phyloP scores from a whole-genome alignment of 2,797 vertebrate genomes.

The Buphagus erythrorhynchus region DNA sequence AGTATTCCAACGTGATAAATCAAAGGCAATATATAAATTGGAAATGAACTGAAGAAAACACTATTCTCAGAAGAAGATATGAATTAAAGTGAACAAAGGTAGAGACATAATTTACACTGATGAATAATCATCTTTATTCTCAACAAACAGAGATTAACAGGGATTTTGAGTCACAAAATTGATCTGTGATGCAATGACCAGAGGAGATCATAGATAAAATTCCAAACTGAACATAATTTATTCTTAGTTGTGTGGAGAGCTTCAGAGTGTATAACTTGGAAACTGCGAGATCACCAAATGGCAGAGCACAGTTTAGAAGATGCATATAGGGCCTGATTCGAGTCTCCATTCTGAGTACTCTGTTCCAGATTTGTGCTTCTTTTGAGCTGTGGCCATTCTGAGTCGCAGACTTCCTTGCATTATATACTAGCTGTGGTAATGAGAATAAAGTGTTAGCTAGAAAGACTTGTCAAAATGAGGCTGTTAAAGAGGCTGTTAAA shows the following conservation, averaged over 20 bases:
- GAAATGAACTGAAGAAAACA: not conserved
- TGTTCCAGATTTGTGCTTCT: not conserved
- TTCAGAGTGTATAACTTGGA: not conserved
- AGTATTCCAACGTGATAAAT: not conserved
- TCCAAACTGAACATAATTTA: not conserved
- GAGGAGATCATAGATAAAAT: not conserved
- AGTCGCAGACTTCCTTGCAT: not conserved
- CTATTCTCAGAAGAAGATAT: not conserved
- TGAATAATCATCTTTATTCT: not conserved
- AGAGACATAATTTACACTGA: not conserved
- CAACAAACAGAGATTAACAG: not conserved
- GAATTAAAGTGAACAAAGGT: not conserved
- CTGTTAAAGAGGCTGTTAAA: not conserved
- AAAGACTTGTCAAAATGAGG: not conserved
- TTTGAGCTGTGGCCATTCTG: rapidly evolving
- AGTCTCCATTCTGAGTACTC: not conserved
- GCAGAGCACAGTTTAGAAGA: not conserved
- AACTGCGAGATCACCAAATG: not conserved
- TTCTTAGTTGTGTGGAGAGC: not conserved
- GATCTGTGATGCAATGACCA: not conserved
- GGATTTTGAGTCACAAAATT: not conserved
- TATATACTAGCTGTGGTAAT: not conserved
- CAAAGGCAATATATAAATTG: not conserved
- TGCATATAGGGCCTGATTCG: not conserved
- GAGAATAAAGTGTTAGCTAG: not conserved